A percentile compares a stretch with the other conserved stretches of the same genome.
These are phyloP conservation scores for Caloenas nicobarica DNA, from an alignment of 2,113 vertebrate genomes.

Conservation along the genomic window DNA sequence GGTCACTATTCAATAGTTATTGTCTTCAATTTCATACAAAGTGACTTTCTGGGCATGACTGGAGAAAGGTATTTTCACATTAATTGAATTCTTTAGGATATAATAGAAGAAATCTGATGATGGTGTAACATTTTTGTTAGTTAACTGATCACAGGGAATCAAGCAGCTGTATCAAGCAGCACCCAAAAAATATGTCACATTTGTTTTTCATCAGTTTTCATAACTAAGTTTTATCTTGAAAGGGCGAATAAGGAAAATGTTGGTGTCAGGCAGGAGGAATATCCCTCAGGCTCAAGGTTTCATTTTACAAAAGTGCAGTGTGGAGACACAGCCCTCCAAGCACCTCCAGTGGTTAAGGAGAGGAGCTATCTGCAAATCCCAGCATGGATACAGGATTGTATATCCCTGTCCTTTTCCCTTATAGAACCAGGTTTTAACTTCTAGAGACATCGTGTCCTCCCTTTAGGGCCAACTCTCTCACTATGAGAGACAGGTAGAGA, in stretches of 20 bases:
- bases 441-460: not conserved
- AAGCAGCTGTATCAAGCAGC: not conserved
- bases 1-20: not conserved
- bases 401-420: not conserved
- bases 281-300: not conserved
- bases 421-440: not conserved
- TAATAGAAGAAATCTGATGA: not conserved
- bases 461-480: not conserved
- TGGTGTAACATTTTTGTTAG: not conserved
- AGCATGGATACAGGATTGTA: not conserved
- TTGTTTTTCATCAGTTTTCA: not conserved
- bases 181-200: not conserved
- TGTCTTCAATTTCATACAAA: not conserved
- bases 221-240: not conserved
- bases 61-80: conserved; percentile 1
- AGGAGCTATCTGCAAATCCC: not conserved
- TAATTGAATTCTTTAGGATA: not conserved
- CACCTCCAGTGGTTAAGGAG: not conserved
- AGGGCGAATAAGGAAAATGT: accelerated
- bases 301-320: not conserved
- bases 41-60: not conserved
- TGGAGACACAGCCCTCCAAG: not conserved
- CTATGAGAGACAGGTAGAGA: not conserved
- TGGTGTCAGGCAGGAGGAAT: not conserved
- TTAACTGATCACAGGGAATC: not conserved